Evolutionary conservation across 2,113 vertebrate genomes (phyloP).

Genomic region (Ginglymostoma cirratum): DNA sequence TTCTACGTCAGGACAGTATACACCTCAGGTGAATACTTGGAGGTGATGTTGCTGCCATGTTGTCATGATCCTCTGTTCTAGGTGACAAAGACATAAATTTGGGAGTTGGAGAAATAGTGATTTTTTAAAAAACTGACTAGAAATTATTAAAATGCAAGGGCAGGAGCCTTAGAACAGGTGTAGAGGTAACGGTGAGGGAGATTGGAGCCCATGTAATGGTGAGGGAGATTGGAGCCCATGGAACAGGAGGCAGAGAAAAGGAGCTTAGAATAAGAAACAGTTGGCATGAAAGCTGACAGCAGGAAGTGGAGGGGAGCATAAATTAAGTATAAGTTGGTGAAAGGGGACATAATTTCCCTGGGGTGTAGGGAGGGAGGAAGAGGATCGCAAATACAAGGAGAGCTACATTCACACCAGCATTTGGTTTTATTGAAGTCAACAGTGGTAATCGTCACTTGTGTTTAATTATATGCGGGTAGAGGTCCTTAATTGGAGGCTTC

Average conservation of each 20-base stretch:
- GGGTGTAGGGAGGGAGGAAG: neutral
- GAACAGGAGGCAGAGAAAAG: neutral
- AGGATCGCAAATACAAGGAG: neutral
- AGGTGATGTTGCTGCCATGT: neutral
- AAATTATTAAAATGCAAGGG: neutral
- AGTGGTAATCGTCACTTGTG: neutral
- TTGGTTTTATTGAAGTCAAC: neutral
- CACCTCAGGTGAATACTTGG: neutral
- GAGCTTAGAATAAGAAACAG: neutral
- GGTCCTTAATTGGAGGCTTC: too few relatives aligned
- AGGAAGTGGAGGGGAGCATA: neutral
- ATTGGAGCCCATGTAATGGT: too few relatives aligned
- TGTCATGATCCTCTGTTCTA: neutral
- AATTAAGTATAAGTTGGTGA: neutral
- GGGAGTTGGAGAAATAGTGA: neutral
- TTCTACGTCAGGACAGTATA: too few relatives aligned
- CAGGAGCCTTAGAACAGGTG: neutral
- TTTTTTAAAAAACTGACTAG: neutral
- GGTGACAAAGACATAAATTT: neutral
- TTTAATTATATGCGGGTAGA: too few relatives aligned
- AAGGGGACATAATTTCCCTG: neutral
- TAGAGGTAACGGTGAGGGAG: neutral
- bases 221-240: too few relatives aligned
- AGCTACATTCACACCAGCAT: neutral
- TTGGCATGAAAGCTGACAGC: neutral